These are phyloP conservation scores for Drosophila parthenogenetica DNA, from an alignment of 2,888 invertebrate species.

Conservation along the genomic window DNA sequence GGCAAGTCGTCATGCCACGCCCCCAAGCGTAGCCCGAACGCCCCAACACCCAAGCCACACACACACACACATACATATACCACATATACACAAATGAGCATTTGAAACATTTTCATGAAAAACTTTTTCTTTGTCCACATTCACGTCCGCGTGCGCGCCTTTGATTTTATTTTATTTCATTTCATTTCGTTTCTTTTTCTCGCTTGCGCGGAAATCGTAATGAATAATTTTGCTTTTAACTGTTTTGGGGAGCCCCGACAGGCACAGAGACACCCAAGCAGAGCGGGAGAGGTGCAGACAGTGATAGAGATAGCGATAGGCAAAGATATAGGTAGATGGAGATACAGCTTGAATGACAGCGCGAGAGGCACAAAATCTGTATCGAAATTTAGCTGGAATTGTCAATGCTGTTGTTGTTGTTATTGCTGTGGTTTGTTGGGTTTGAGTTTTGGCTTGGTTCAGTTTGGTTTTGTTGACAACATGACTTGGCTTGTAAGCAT, in stretches of 20 bases:
- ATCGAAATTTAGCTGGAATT: conserved; percentile 64
- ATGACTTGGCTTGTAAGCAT: conserved; percentile 2
- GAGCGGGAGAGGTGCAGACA: background rate
- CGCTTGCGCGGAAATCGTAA: conserved; percentile 75
- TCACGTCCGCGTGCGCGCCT: conserved; percentile 46
- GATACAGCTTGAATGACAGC: background rate
- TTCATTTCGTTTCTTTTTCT: conserved; percentile 21
- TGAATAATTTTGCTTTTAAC: conserved; percentile 78
- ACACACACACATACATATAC: conserved; percentile 32
- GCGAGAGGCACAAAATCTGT: conserved; percentile 37
- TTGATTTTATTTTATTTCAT: conserved; percentile 34
- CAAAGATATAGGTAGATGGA: background rate
- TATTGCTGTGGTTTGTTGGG: conserved; percentile 42
- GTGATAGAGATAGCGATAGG: background rate
- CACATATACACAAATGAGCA: conserved; percentile 58
- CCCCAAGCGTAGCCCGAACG: conserved; percentile 27
- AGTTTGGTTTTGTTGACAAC: conserved; percentile 30
- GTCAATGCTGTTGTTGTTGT: conserved; percentile 41
- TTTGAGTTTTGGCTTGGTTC: conserved; percentile 60
- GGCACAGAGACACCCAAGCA: background rate
- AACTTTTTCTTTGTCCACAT: conserved; percentile 64
- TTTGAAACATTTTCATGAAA: conserved; percentile 77
- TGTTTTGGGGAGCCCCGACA: conserved; percentile 47
- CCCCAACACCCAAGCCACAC: conserved; percentile 27
- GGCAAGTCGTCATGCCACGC: conserved; percentile 53